A percentile compares a stretch with the other conserved stretches of the same genome.
Evolutionary conservation across 2,797 vertebrate species (phyloP).

Genomic region (Brachyalestes nurse): DNA sequence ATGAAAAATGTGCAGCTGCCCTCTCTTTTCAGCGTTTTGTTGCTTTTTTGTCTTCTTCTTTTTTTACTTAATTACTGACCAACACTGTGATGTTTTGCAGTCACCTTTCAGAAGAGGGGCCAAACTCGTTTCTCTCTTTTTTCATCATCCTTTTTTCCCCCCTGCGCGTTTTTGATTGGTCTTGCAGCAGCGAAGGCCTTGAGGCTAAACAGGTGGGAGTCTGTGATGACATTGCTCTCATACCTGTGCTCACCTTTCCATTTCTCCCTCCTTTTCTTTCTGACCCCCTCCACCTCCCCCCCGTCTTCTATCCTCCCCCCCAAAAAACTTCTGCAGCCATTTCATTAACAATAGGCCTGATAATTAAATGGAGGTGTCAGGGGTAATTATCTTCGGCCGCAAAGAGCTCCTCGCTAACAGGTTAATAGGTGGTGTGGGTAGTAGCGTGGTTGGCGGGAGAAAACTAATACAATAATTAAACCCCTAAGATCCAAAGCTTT

Average conservation of each 20-base stretch:
- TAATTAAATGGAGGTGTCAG: conserved; percentile 64
- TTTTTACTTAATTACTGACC: conserved; percentile 53
- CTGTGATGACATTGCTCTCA: conserved; percentile 69
- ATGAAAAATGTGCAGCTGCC: neutral
- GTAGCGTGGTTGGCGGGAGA: conserved; percentile 29
- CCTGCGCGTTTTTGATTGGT: conserved; percentile 53
- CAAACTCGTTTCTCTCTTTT: conserved; percentile 56
- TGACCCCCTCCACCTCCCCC: conserved; percentile 5
- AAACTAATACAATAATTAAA: conserved; percentile 66
- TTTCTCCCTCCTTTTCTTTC: conserved; percentile 56
- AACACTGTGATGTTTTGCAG: conserved; percentile 47
- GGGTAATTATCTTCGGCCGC: conserved; percentile 62
- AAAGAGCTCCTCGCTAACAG: conserved; percentile 62
- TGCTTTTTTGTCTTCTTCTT: conserved; percentile 22
- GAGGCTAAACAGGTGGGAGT: conserved; percentile 74
- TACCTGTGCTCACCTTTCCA: conserved; percentile 65
- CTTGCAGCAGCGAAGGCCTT: conserved; percentile 58
- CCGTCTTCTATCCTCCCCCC: conserved; percentile 23
- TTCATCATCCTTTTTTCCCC: conserved; percentile 49
- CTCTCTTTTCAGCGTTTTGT: neutral
- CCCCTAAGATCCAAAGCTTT: conserved; percentile 43
- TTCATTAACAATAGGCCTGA: conserved; percentile 65
- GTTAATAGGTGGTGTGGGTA: conserved; percentile 53
- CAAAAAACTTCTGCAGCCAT: conserved; percentile 50
- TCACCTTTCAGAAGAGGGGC: conserved; percentile 55